Base-by-base conservation (phyloP, 2,113 vertebrate species). In the Zosterops hypoxanthus region DNA sequence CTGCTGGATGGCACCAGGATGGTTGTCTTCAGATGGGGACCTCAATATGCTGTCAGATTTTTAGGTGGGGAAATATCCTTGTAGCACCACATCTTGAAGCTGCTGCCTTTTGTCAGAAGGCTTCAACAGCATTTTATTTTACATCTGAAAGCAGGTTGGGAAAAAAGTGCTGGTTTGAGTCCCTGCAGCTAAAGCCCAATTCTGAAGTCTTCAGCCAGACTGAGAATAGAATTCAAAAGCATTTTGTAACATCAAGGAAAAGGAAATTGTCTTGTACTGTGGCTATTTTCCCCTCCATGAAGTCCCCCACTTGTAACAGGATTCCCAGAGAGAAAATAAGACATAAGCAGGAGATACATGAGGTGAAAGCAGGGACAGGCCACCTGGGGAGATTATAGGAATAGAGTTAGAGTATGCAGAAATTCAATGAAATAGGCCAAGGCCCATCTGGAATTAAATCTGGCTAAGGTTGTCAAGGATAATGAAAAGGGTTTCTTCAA, bases 41-140 rank as follows among this genome's bases (percentile, higher is more conserved):
- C 14, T 94, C 55, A 39, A 9, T 9, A 46, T 33, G 16, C 13
- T 66, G 19, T 41, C 31, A 56, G 31, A 28, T 66, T 59, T 73
- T 59, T 23, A 33, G 29, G 18, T 18, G 59, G 21, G 44, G 60
- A 81, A 86, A 60, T 33, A 66, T 8, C 36, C n/a, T 26, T 1
- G 0, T 46, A 50, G 56, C 1, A 1, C 11, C 25, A 21, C 0
- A 0, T 66, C 34, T 16, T 15, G 34, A 64, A 78, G 33, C 6
- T 31, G 5, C 31, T 72, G 13, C 49, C 44, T 86, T 56, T 68
- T 82, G 41, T 42, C 49, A 25, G 33, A 82, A 63, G 31, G 14
- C 6, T 55, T 68, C 52, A 61, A n/a, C 4, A 20, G 11, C 23
- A 44, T 86, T 81, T 73, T 70, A 28, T 78, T 78, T 25, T 70